Evolutionary conservation across 2,888 invertebrate species (phyloP).

Genomic region (Drosophila percnosoma): DNA sequence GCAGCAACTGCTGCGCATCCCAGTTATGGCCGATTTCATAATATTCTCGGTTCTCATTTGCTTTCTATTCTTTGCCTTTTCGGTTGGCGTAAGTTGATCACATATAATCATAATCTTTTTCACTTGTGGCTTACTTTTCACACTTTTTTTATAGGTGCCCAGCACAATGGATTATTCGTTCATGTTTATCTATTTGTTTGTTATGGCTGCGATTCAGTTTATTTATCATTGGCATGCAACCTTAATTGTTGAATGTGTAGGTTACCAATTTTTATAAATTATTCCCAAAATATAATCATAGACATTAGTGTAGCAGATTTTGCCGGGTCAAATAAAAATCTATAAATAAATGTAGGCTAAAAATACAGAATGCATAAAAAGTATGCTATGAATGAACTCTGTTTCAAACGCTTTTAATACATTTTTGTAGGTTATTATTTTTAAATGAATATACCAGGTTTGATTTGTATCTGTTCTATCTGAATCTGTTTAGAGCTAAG

Average conservation of each 20-base stretch:
- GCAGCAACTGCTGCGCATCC: conserved; percentile 66
- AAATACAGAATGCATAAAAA: background rate
- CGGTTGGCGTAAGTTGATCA: conserved; percentile 63
- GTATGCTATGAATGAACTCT: background rate
- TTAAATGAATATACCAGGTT: background rate
- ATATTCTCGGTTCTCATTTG: conserved; percentile 79
- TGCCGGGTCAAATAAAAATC: background rate
- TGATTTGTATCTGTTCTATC: background rate
- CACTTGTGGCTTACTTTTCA: background rate
- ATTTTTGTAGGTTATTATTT: background rate
- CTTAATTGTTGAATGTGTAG: conserved; percentile 65
- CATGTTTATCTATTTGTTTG: conserved; percentile 71
- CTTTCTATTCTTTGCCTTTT: conserved; percentile 75
- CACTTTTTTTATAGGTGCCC: conserved; percentile 46
- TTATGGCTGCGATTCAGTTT: conserved; percentile 72
- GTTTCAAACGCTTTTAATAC: background rate
- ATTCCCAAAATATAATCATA: background rate
- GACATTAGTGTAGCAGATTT: background rate
- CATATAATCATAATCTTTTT: background rate
- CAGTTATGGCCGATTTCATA: conserved; percentile 79
- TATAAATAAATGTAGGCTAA: background rate
- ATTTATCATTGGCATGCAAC: conserved; percentile 83
- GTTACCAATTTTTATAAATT: conserved; percentile 14
- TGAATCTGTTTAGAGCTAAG: background rate
- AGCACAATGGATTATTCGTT: conserved; percentile 76